Percentiles rank a stretch among this genome's conserved stretches.
These are phyloP conservation scores for Atopsyche davidsoni DNA, from an alignment of 1,140 invertebrate species.

Conservation along the genomic window DNA sequence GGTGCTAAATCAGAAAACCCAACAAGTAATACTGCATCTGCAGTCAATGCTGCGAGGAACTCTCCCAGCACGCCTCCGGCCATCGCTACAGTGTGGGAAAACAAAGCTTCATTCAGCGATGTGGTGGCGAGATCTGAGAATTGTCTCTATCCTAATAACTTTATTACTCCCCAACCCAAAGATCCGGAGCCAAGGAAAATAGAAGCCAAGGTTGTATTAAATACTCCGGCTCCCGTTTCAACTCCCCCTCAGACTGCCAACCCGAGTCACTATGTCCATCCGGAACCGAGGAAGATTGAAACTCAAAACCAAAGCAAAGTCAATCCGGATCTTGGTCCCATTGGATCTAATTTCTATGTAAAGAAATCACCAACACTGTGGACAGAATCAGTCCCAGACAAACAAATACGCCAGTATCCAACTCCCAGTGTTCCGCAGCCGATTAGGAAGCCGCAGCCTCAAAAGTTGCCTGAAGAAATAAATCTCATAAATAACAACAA, in stretches of 20 bases:
- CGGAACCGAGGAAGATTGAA: conserved; percentile 19
- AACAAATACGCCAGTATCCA: conserved; percentile 9
- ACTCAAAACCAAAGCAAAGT: conserved; percentile 5
- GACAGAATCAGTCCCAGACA: conserved; percentile 19
- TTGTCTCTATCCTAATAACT: conserved; percentile 17
- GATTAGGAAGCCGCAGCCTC: conserved; percentile 20
- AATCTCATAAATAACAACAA: conserved; percentile 11
- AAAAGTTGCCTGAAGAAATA: conserved; percentile 20
- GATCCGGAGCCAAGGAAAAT: conserved; percentile 18
- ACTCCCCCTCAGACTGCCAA: background rate
- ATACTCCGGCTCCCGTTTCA: background rate
- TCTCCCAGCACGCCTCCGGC: conserved; percentile 27
- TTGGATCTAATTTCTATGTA: conserved; percentile 24
- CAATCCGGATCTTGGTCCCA: conserved; percentile 23
- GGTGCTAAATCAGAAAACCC: conserved; percentile 18
- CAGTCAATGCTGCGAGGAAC: conserved; percentile 20
- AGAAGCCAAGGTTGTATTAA: conserved; percentile 18
- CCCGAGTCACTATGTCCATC: background rate
- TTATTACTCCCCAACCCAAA: conserved; percentile 21
- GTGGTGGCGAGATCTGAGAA: conserved; percentile 27
- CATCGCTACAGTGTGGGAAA: conserved; percentile 27
- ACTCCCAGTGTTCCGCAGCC: conserved; percentile 2
- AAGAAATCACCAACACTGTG: conserved; percentile 23
- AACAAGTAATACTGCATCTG: background rate
- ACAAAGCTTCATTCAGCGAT: conserved; percentile 30